Base-by-base conservation (phyloP, 2,113 vertebrate species). In the Bombycilla garrulus region DNA sequence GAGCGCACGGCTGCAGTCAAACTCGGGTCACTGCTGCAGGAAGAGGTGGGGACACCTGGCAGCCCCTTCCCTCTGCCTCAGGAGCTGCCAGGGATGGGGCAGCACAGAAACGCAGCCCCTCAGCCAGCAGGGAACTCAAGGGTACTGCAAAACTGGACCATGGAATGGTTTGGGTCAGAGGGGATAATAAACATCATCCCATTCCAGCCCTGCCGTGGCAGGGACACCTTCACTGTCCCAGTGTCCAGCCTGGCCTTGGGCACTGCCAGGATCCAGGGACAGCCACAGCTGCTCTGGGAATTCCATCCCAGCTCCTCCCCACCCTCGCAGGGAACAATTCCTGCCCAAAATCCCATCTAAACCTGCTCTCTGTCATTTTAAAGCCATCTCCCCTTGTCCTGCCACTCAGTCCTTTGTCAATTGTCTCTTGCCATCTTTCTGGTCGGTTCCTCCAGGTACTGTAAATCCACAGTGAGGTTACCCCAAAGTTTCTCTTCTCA, bases 301-400 rank as follows among this genome's bases (percentile, higher is more conserved):
- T 1, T 26, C 50, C 24, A 12, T 24, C 29, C 60, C 60, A 85
- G 51, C 6, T 5, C 20, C 20, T 57, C 2, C 0, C 1, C 60
- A 65, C 3, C 17, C 31, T 36, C 8, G 0, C 44, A 81, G 33
- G 0, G 0, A 54, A 1, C 0, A 29, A 53, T 14, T 67, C 9
- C 13, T 60, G 5, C 11, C 61, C 14, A 61, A 15, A 2, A n/a
- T 23, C 61, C 51, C 11, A 76, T 7, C 17, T 26, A 40, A 12
- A 16, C 6, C 20, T 10, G 1, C 7, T 12, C 26, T 15, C 23
- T 22, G 14, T 0, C 17, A 26, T 5, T 54, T 10, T 15, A 45
- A 74, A 69, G 16, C 45, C 78, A 74, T 5, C 13, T 44, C 28
- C 17, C 45, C 9, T 18, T 31, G 29, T 15, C 60, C 60, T 25